A percentile compares a stretch with the other conserved stretches of the same genome.
These are phyloP conservation scores for Hydriomena furcata DNA, from an alignment of 2,888 invertebrate species.

Conservation along the genomic window DNA sequence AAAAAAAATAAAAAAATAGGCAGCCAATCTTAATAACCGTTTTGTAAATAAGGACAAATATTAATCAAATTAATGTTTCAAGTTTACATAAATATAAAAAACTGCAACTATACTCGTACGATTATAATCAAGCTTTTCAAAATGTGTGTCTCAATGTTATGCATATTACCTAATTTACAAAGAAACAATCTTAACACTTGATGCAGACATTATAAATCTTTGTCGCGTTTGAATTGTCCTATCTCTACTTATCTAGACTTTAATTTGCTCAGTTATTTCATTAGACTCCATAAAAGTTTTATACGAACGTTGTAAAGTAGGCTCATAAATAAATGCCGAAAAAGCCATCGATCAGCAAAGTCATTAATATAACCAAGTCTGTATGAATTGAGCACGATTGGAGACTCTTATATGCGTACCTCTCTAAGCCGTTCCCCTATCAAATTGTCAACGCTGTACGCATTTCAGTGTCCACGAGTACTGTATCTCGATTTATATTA, in stretches of 20 bases:
- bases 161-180: constrained; percentile 2
- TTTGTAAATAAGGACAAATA: too few species aligned
- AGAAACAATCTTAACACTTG: constrained; percentile 8
- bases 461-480: too few species aligned
- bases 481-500: constrained; percentile 57
- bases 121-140: too few species aligned
- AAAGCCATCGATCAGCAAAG: constrained; percentile 49
- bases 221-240: constrained; percentile 40
- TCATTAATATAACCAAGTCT: constrained; percentile 46
- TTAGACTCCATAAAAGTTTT: constrained; percentile 18
- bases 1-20: too few species aligned
- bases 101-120: too few species aligned
- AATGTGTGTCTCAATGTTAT: background rate
- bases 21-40: too few species aligned
- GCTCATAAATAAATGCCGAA: constrained; percentile 42
- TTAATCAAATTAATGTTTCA: too few species aligned
- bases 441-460: too few species aligned
- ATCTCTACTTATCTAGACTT: constrained; percentile 44
- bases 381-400: background rate
- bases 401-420: background rate
- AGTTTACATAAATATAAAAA: too few species aligned
- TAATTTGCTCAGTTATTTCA: constrained; percentile 18
- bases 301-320: constrained; percentile 47
- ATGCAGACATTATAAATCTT: constrained; percentile 41
- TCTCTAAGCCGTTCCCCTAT: too few species aligned